phyloP scores from a whole-genome alignment of 2,797 vertebrate genomes.

The Carcharodon carcharias region DNA sequence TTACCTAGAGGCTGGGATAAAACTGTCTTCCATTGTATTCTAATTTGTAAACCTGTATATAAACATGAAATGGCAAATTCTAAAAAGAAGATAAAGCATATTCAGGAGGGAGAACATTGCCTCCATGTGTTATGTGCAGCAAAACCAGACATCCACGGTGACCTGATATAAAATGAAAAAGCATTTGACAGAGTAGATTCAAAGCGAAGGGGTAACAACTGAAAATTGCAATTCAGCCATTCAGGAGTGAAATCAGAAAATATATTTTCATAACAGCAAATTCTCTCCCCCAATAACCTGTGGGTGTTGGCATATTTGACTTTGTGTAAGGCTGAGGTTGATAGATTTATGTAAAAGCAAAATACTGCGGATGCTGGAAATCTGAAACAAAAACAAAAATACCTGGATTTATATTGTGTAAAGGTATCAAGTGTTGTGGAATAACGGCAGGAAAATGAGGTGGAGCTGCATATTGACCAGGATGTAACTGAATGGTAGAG shows the following conservation, averaged over 20 bases:
- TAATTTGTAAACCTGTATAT: neutral
- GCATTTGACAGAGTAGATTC: neutral
- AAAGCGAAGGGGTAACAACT: neutral
- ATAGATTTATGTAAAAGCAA: neutral
- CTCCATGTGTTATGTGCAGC: neutral
- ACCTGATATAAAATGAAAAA: neutral
- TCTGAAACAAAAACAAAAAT: no score
- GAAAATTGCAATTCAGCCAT: neutral
- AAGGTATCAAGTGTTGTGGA: neutral
- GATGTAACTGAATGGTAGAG: neutral
- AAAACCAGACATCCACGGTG: neutral
- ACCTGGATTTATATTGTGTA: neutral
- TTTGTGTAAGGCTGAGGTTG: neutral
- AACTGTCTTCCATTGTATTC: neutral
- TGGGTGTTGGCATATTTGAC: neutral
- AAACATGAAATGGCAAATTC: conserved; percentile 6
- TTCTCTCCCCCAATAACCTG: neutral
- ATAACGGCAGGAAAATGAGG: neutral
- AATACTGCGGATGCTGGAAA: no score
- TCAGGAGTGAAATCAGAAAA: neutral
- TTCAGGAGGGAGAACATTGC: neutral
- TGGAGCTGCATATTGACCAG: neutral
- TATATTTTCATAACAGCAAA: neutral
- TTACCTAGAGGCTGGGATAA: neutral
- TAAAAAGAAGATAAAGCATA: neutral